These are phyloP conservation scores for Lapara coniferarum DNA, from an alignment of 2,888 invertebrate genomes.

Conservation along the genomic window DNA sequence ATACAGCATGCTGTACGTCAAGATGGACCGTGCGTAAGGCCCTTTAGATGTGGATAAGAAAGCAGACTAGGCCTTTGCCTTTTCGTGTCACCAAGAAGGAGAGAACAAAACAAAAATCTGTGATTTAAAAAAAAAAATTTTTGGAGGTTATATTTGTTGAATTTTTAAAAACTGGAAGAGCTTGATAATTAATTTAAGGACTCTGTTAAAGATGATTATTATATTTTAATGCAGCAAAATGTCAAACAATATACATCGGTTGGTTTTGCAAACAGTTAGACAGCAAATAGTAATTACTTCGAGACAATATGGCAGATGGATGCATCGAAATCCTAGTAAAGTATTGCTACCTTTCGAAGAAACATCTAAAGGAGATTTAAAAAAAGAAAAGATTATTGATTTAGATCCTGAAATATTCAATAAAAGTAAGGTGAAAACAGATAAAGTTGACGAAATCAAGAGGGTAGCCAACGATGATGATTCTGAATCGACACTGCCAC, in stretches of 20 bases:
- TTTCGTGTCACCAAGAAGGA: no score
- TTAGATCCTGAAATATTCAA: slow-evolving; percentile 51
- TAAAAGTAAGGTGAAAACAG: slow-evolving; percentile 41
- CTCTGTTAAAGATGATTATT: no score
- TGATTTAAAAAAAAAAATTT: background rate
- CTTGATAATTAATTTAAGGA: no score
- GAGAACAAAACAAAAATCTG: no score
- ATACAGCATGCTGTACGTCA: no score
- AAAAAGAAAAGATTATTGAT: slow-evolving; percentile 71
- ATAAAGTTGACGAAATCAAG: slow-evolving; percentile 30
- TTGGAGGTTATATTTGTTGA: background rate
- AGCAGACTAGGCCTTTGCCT: no score
- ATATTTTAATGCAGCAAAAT: slow-evolving; percentile 35
- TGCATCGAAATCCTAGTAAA: slow-evolving; percentile 78
- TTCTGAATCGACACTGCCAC: slow-evolving; percentile 31
- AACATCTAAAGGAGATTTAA: slow-evolving; percentile 54
- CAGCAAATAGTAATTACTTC: slow-evolving; percentile 39
- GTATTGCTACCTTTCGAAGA: slow-evolving; percentile 78
- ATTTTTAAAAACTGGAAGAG: background rate
- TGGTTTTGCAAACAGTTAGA: slow-evolving; percentile 41
- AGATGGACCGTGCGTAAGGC: no score
- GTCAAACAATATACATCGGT: slow-evolving; percentile 45
- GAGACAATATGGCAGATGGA: slow-evolving; percentile 77
- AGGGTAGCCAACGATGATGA: slow-evolving; percentile 29
- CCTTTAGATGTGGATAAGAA: no score